Evolutionary conservation across 2,113 vertebrate genomes (phyloP).

Genomic region (Pelodiscus sinensis): DNA sequence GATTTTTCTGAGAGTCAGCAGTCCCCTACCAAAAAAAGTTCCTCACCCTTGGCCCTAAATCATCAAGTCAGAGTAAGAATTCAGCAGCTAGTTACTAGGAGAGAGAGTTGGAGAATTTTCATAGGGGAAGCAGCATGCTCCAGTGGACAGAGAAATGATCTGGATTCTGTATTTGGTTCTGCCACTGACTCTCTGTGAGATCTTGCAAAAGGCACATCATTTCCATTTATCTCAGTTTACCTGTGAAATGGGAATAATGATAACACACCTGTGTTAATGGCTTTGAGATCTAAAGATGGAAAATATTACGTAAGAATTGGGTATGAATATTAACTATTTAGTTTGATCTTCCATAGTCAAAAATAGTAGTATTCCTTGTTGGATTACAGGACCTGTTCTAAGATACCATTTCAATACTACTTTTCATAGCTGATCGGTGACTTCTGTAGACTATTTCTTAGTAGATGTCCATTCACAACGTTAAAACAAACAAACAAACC

Average conservation of each 20-base stretch:
- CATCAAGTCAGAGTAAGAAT: background rate
- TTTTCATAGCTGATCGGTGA: background rate
- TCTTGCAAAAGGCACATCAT: background rate
- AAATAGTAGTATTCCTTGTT: background rate
- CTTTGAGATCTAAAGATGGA: background rate
- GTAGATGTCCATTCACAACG: background rate
- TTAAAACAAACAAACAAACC: background rate
- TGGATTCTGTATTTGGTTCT: background rate
- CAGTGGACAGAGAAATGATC: background rate
- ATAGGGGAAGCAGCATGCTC: background rate
- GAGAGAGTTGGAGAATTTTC: background rate
- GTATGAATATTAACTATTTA: background rate
- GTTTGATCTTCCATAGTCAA: background rate
- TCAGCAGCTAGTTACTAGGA: background rate
- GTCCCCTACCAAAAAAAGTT: too few relatives aligned
- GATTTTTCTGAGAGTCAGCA: too few relatives aligned
- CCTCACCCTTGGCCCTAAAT: background rate
- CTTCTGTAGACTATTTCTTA: background rate
- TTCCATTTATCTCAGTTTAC: background rate
- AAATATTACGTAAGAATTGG: background rate
- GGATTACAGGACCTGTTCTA: background rate
- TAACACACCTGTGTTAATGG: background rate
- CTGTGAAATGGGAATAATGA: background rate
- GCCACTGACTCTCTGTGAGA: background rate
- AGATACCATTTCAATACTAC: background rate